Base-by-base conservation (phyloP, 2,797 vertebrate genomes). In the Trachops cirrhosus region DNA sequence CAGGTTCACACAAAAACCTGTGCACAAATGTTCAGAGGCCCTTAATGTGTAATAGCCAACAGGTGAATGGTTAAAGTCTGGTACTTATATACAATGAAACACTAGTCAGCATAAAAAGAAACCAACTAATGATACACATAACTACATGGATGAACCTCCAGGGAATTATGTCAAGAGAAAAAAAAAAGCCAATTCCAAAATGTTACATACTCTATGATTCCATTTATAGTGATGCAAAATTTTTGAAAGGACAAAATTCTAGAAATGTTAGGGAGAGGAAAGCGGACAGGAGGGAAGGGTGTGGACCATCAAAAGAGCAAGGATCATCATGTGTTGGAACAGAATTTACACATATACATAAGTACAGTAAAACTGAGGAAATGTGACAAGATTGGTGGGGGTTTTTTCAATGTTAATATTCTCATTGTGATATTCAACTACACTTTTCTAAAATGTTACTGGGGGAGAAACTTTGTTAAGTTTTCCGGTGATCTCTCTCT, bases 201-300 rank as follows among this genome's bases (percentile, higher is more conserved):
- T 6, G 15, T 77, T 89, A 92, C 41, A 90, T 44, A 92, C 39
- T 41, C 50, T 64, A 29, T 50, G 37, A 70, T 64, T 95, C 29
- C 46, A 93, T 86, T 96, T 92, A 59, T 7, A 64, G 59, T 64
- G 59, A 64, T 41, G 44, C 57, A 93, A 94, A 67, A 95, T 70
- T 75, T 96, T 90, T 93, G 52, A 93, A 92, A 94, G 37, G 9
- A 94, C 12, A 87, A 89, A 75, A 64, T 32, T 88, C 85, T 88
- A 57, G n/a, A 87, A 91, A 82, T 85, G 26, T 46, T 32, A 91
- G 44, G 46, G 39, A 44, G 3, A 22, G 41, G 16, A 41, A 88
- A 82, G 15, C 4, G 46, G 18, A 7, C 4, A 54, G 34, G 32
- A 54, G 29, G 22, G 26, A 93, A 67, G 68, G 3, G 32, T 50